phyloP scores from a whole-genome alignment of 2,888 invertebrate species.

The Fragum whitleyi region DNA sequence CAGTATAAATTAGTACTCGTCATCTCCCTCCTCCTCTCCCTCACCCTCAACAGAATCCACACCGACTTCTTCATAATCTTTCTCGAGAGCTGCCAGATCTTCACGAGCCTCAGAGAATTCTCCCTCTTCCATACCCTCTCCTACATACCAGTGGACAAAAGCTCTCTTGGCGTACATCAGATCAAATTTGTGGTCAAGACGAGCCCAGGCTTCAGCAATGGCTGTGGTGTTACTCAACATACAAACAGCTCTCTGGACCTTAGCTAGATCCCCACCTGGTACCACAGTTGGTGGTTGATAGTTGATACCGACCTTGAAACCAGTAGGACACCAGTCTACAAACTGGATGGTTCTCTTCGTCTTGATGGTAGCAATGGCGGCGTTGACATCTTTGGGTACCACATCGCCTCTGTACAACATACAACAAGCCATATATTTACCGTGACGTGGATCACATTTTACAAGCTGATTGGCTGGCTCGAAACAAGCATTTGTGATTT shows the following conservation, averaged over 20 bases:
- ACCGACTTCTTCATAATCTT: slow-evolving; percentile 78
- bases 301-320: slow-evolving; percentile 90
- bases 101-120: slow-evolving; percentile 78
- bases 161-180: slow-evolving; percentile 93
- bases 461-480: slow-evolving; percentile 83
- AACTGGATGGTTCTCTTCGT: slow-evolving; percentile 93
- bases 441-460: slow-evolving; percentile 83
- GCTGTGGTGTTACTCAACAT: slow-evolving; percentile 97
- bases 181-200: slow-evolving; percentile 92
- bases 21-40: slow-evolving; percentile 45
- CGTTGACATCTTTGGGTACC: slow-evolving; percentile 85
- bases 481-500: slow-evolving; percentile 81
- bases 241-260: slow-evolving; percentile 85
- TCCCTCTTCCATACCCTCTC: slow-evolving; percentile 78
- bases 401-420: slow-evolving; percentile 84
- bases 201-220: slow-evolving; percentile 95
- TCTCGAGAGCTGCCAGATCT: slow-evolving; percentile 78
- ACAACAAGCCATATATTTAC: slow-evolving; percentile 86
- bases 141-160: slow-evolving; percentile 93
- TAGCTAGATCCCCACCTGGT: slow-evolving; percentile 87
- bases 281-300: slow-evolving; percentile 91
- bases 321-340: slow-evolving; percentile 80
- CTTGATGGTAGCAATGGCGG: slow-evolving; percentile 88
- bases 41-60: slow-evolving; percentile 71
- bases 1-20: slow-evolving; percentile 1